These are phyloP conservation scores for Hydropotes inermis DNA, from an alignment of 2,113 vertebrate species.

Conservation along the genomic window DNA sequence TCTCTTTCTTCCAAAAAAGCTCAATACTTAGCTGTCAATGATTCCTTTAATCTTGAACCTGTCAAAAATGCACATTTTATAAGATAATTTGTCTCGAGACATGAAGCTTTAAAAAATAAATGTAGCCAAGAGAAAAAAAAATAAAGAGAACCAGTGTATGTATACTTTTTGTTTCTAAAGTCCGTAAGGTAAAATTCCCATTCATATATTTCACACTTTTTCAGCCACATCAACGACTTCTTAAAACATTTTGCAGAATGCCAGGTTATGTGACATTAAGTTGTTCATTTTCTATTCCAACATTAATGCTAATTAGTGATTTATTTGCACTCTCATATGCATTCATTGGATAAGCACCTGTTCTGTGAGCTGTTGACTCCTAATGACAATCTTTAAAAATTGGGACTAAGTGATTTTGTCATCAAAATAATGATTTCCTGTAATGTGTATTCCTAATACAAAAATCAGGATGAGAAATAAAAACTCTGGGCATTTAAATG, in stretches of 20 bases:
- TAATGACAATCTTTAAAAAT: background rate
- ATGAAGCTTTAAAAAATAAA: background rate
- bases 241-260: background rate
- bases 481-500: background rate
- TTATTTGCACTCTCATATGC: background rate
- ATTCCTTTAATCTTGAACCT: background rate
- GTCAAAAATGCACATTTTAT: background rate
- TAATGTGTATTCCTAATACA: background rate
- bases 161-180: background rate
- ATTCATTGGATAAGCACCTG: background rate
- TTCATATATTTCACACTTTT: background rate
- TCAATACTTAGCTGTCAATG: background rate
- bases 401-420: background rate
- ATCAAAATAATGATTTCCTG: constrained; percentile 5
- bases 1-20: background rate
- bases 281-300: background rate
- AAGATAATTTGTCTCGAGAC: background rate
- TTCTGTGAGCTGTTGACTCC: background rate
- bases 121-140: background rate
- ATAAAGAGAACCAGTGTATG: background rate
- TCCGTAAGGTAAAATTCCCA: background rate
- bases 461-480: background rate
- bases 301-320: background rate
- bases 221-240: background rate
- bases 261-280: background rate